These are phyloP conservation scores for Colostygia pectinataria DNA, from an alignment of 2,888 invertebrate species.

Conservation along the genomic window DNA sequence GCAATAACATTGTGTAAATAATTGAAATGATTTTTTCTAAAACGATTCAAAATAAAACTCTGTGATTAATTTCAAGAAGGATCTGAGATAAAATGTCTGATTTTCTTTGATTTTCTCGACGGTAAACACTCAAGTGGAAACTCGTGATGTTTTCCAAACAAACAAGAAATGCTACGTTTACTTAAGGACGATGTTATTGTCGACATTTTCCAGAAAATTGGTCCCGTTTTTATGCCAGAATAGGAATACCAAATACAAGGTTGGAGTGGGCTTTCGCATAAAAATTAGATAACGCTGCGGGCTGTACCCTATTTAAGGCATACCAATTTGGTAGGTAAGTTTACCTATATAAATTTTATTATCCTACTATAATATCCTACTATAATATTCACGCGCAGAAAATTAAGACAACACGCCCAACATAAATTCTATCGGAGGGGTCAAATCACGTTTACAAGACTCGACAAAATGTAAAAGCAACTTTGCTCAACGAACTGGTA, in stretches of 20 bases:
- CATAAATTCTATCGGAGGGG: slow-evolving; percentile 9
- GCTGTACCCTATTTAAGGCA: slow-evolving; percentile 14
- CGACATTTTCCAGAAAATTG: slow-evolving; percentile 28
- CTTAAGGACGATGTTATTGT: slow-evolving; percentile 29
- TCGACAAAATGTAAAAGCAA: slow-evolving; percentile 5
- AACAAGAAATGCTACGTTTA: slow-evolving; percentile 27
- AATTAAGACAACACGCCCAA: slow-evolving; percentile 9
- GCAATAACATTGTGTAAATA: no score
- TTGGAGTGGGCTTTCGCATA: slow-evolving; percentile 18
- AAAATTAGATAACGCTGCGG: slow-evolving; percentile 26
- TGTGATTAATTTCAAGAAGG: slow-evolving; percentile 8
- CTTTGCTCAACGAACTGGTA: slow-evolving; percentile 12
- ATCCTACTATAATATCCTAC: no score
- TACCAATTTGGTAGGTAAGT: slow-evolving; percentile 19
- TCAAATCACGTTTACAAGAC: slow-evolving; percentile 9
- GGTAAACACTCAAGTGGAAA: slow-evolving; percentile 23
- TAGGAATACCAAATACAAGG: slow-evolving; percentile 23
- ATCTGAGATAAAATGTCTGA: slow-evolving; percentile 9
- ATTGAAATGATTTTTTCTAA: background rate
- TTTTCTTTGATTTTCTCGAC: slow-evolving; percentile 20
- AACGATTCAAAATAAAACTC: slow-evolving; percentile 3
- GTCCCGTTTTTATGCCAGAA: slow-evolving; percentile 22
- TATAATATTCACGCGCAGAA: slow-evolving; percentile 20
- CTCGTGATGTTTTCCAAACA: slow-evolving; percentile 28
- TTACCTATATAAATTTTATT: slow-evolving; percentile 12